Percentiles rank a stretch among this genome's conserved stretches.
Conservation (phyloP, 2,888 invertebrate species). For the Netelia fuscicornis region DNA sequence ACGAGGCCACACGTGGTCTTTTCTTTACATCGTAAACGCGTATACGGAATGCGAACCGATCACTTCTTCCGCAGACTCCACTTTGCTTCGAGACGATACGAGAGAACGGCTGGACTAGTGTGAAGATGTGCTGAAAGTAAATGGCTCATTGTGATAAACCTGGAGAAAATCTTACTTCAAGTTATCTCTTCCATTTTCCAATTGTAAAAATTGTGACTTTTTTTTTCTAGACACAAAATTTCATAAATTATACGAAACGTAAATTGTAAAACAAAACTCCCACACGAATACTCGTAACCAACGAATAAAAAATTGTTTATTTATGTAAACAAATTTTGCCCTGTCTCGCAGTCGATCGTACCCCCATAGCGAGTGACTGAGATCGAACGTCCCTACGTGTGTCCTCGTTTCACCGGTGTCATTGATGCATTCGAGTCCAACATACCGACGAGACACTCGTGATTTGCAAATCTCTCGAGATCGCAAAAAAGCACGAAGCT, state of each 20-base stretch:
- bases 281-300: too few relatives aligned
- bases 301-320: too few relatives aligned
- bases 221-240: too few relatives aligned
- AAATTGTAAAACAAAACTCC: too few relatives aligned
- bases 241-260: too few relatives aligned
- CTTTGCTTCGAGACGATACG: conserved; percentile 24
- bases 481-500: conserved; percentile 48
- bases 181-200: too few relatives aligned
- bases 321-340: too few relatives aligned
- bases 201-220: too few relatives aligned
- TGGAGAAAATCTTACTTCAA: too few relatives aligned
- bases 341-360: background rate
- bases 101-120: background rate
- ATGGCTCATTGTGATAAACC: too few relatives aligned
- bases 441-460: conserved; percentile 39
- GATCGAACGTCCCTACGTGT: conserved; percentile 37
- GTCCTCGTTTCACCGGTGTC: conserved; percentile 34
- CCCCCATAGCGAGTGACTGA: conserved; percentile 21
- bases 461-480: conserved; percentile 52
- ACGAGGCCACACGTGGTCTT: conserved; percentile 42
- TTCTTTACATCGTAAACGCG: conserved; percentile 44
- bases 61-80: conserved; percentile 19
- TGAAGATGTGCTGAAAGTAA: too few relatives aligned
- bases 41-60: conserved; percentile 59
- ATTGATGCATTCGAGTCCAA: conserved; percentile 52